Percentiles rank a stretch among this genome's conserved stretches.
Evolutionary conservation across 1,140 invertebrate species (phyloP).

Genomic region (Meloidogyne hapla): DNA sequence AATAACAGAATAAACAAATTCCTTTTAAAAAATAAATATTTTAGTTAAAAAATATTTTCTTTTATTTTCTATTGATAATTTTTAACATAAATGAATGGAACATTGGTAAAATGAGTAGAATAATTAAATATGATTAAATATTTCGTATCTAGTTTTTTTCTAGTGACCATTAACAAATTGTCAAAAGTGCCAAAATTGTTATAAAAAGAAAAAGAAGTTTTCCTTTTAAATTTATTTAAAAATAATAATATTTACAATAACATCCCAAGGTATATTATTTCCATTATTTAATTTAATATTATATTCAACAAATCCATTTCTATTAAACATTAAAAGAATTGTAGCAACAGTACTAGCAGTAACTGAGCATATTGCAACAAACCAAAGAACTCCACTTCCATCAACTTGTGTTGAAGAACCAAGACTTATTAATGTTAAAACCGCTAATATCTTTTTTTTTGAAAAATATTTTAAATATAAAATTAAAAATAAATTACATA

Average conservation of each 20-base stretch:
- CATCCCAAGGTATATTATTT: constrained; percentile 38
- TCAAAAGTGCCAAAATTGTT: no score
- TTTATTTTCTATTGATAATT: no score
- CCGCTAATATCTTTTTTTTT: constrained; percentile 45
- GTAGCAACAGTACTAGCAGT: constrained; percentile 42
- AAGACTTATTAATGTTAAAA: constrained; percentile 43
- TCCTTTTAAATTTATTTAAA: constrained; percentile 7
- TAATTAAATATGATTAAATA: no score
- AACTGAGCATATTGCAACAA: constrained; percentile 36
- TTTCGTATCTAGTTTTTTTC: no score
- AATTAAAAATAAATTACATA: constrained; percentile 21
- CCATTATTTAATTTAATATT: constrained; percentile 37
- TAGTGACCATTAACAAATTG: no score
- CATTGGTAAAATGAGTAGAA: no score
- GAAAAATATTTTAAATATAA: neutral
- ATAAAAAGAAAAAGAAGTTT: no score
- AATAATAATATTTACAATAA: constrained; percentile 32
- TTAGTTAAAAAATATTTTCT: no score
- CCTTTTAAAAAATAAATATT: constrained; percentile 42
- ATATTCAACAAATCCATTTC: constrained; percentile 42
- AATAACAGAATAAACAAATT: constrained; percentile 48
- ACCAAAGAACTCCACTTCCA: constrained; percentile 48
- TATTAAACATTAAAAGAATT: constrained; percentile 46
- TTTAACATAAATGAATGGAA: no score
- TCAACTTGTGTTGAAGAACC: constrained; percentile 39